Base-by-base conservation (phyloP, 2,888 invertebrate species). In the Tenthredo distinguenda region DNA sequence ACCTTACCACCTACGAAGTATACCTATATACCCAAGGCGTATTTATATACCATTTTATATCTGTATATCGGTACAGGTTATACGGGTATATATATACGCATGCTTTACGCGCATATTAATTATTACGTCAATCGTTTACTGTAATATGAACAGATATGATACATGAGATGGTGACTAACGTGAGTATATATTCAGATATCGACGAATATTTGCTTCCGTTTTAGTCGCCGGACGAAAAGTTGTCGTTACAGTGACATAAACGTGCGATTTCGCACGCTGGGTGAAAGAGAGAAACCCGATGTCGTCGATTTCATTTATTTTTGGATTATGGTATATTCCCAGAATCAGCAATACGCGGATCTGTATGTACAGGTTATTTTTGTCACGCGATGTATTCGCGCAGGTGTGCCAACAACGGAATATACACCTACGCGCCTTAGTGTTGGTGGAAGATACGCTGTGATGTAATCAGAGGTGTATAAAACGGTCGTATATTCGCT, bases 1-100 rank as follows among this genome's bases (percentile, higher is more conserved):
- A 65, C 68, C 34, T 83, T 81, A 81, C 81, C 81, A 81, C 81
- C 81, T 81, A 81, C 81, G 81, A 62, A 34, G 81, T 58, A 37
- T 31, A 34, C 7, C 21, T 43, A 34, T 77, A 50, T 31, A 50
- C 50, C 47, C 26, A 6, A 9, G 12, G 37, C 0, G 37, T n/a
- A 37, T 34, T 34, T 71, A 37, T 40, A 40, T 72, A 65, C 65
- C 21, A 26, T 65, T 26, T 26, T 2, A 31, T 15, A 77, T 12
- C 47, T 21, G 18, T 21, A 7, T 50, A 40, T 12, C 5, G 12
- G 7, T 40, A 21, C 55, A 77, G 18, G 26, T 55, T 34, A 37
- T 37, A 10, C 34, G 34, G 10, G 77, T 12, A 37, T 58, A 15
- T 34, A 18, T 62, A 26, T n/a, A 0, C 9, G 9, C 21, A 58